Evolutionary conservation across 2,797 vertebrate species (phyloP).

Genomic region (Momotus momota): DNA sequence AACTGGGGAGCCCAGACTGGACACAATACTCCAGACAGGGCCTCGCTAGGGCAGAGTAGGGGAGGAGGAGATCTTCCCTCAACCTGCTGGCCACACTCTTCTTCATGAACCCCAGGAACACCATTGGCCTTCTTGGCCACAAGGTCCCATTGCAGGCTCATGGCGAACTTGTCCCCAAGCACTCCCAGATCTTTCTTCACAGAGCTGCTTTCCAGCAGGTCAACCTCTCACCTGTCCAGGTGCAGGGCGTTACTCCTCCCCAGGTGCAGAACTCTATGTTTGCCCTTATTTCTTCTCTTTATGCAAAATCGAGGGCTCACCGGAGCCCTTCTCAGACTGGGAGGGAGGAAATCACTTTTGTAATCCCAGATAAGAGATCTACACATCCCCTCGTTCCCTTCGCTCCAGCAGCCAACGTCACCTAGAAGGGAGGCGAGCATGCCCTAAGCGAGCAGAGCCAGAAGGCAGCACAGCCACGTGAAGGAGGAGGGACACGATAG

Average conservation of each 20-base stretch:
- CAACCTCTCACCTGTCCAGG: neutral
- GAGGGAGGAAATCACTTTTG: rapidly evolving
- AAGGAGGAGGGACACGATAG: neutral
- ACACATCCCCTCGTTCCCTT: neutral
- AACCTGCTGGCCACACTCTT: neutral
- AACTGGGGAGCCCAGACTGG: neutral
- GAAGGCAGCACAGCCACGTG: rapidly evolving
- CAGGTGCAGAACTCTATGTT: neutral
- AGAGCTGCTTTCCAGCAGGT: neutral
- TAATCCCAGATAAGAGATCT: neutral
- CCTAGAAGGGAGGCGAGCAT: neutral
- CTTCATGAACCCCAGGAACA: neutral
- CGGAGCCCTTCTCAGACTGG: neutral
- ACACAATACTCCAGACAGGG: neutral
- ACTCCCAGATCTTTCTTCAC: neutral
- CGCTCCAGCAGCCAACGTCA: neutral
- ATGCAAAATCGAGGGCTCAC: neutral
- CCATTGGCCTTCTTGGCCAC: neutral
- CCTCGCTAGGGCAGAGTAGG: neutral
- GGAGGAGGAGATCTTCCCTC: neutral
- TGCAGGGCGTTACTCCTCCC: neutral
- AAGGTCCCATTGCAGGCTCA: neutral
- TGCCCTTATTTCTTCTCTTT: neutral
- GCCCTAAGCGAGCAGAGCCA: neutral
- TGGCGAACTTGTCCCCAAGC: neutral